These are phyloP conservation scores for Arctocebus calabarensis DNA, from an alignment of 2,797 vertebrate species.

Conservation along the genomic window DNA sequence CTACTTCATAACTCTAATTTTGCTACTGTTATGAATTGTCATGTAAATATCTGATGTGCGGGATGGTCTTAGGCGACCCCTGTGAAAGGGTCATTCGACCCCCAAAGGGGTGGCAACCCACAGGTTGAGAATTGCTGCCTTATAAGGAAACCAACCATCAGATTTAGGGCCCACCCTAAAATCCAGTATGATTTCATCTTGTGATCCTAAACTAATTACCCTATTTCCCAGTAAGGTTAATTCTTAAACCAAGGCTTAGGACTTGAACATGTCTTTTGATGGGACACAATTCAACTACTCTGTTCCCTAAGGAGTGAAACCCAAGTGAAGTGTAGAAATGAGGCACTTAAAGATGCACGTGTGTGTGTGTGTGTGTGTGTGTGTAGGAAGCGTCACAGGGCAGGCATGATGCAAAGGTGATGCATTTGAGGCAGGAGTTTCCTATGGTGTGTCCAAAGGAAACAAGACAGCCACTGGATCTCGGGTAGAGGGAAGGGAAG, in stretches of 20 bases:
- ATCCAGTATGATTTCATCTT: background rate
- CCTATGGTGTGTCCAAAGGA: background rate
- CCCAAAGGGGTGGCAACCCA: too few species aligned
- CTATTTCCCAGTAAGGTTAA: background rate
- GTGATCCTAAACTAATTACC: background rate
- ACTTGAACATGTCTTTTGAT: background rate
- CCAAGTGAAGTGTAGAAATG: accelerated
- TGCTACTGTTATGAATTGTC: too few species aligned
- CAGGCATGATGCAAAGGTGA: background rate
- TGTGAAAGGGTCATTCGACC: too few species aligned
- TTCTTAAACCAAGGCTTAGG: background rate
- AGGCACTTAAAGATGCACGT: accelerated
- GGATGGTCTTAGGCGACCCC: too few species aligned
- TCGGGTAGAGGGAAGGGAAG: accelerated
- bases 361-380: too few species aligned
- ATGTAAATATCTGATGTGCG: too few species aligned
- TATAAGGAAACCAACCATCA: background rate
- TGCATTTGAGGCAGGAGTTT: accelerated
- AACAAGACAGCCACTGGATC: accelerated
- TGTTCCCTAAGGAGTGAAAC: background rate
- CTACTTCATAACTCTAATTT: too few species aligned
- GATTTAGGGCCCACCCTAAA: too few species aligned
- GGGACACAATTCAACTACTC: accelerated
- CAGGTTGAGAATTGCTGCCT: background rate
- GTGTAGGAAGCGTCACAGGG: background rate